A percentile compares a stretch with the other conserved stretches of the same genome.
phyloP scores from a whole-genome alignment of 1,140 invertebrate genomes.

The Calephelis nemesis region DNA sequence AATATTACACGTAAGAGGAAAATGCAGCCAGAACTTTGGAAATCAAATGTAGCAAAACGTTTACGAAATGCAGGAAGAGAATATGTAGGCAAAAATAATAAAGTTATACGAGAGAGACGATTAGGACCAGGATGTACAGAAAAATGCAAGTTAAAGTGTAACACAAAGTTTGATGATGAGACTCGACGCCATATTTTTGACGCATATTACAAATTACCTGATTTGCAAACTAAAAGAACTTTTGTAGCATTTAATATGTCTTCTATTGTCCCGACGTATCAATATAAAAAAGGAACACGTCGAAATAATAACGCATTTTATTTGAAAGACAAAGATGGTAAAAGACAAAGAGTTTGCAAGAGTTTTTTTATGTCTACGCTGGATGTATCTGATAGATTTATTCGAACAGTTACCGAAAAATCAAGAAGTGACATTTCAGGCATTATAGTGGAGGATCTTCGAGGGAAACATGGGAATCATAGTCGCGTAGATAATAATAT shows the following conservation, averaged over 20 bases:
- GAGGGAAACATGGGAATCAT: slow-evolving; percentile 23
- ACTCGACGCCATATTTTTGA: slow-evolving; percentile 13
- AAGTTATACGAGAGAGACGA: slow-evolving; percentile 9
- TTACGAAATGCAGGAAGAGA: not conserved
- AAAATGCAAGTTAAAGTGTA: slow-evolving; percentile 15
- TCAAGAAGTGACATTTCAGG: slow-evolving; percentile 12
- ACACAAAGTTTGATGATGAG: slow-evolving; percentile 9
- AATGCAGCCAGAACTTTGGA: slow-evolving; percentile 16
- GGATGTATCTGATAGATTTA: slow-evolving; percentile 9
- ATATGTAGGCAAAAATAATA: not conserved
- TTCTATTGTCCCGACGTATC: slow-evolving; percentile 18
- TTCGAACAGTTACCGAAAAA: slow-evolving; percentile 15
- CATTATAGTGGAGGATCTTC: slow-evolving; percentile 9
- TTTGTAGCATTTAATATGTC: slow-evolving; percentile 18
- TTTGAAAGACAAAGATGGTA: no score
- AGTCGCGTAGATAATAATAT: slow-evolving; percentile 12
- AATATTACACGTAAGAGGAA: no score
- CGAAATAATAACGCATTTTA: no score
- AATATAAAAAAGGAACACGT: slow-evolving; percentile 20
- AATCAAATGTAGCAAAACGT: slow-evolving; percentile 15
- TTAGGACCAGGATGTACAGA: slow-evolving; percentile 9
- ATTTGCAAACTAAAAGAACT: slow-evolving; percentile 23
- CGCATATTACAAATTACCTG: slow-evolving; percentile 20
- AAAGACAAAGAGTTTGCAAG: no score
- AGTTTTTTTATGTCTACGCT: slow-evolving; percentile 13